A percentile compares a stretch with the other conserved stretches of the same genome.
phyloP scores from a whole-genome alignment of 1,140 invertebrate genomes.

The Radopholus similis region DNA sequence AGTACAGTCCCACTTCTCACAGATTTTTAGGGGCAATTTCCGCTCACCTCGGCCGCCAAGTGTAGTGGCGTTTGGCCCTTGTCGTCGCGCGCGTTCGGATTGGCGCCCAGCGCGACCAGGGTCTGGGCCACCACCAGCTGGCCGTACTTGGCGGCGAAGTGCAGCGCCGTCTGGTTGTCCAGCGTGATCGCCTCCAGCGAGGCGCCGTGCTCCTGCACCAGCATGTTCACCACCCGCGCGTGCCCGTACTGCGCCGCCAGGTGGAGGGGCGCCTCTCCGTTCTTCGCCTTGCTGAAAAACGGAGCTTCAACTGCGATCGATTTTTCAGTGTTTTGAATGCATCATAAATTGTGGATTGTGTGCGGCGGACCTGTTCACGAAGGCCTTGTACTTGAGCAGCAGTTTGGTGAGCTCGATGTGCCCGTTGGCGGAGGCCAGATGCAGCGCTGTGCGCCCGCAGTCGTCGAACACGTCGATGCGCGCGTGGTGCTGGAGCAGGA shows the following conservation, averaged over 20 bases:
- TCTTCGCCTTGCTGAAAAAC: constrained; percentile 69
- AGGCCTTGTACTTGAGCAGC: constrained; percentile 90
- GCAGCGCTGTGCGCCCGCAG: constrained; percentile 68
- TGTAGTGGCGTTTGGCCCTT: constrained; percentile 67
- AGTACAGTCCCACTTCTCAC: too few species aligned
- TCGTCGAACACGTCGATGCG: constrained; percentile 97
- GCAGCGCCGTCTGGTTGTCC: constrained; percentile 67
- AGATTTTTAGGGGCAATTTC: too few species aligned
- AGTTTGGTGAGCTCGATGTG: constrained; percentile 84
- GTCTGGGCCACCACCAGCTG: constrained; percentile 89
- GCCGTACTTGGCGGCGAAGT: constrained; percentile 77
- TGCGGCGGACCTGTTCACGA: constrained; percentile 72
- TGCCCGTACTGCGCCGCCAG: constrained; percentile 88
- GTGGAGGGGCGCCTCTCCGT: constrained; percentile 70
- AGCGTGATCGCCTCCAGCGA: constrained; percentile 89
- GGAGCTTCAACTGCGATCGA: constrained; percentile 13
- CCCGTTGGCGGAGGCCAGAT: constrained; percentile 88
- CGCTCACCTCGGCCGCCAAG: constrained; percentile 91
- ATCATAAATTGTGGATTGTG: neutral
- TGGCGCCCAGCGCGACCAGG: constrained; percentile 87
- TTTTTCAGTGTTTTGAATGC: constrained; percentile 4
- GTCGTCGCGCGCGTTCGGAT: constrained; percentile 81
- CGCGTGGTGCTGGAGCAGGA: constrained; percentile 69
- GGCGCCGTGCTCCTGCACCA: constrained; percentile 82
- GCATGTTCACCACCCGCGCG: constrained; percentile 44